These are phyloP conservation scores for Bubo scandiacus DNA, from an alignment of 2,113 vertebrate species.

Conservation along the genomic window DNA sequence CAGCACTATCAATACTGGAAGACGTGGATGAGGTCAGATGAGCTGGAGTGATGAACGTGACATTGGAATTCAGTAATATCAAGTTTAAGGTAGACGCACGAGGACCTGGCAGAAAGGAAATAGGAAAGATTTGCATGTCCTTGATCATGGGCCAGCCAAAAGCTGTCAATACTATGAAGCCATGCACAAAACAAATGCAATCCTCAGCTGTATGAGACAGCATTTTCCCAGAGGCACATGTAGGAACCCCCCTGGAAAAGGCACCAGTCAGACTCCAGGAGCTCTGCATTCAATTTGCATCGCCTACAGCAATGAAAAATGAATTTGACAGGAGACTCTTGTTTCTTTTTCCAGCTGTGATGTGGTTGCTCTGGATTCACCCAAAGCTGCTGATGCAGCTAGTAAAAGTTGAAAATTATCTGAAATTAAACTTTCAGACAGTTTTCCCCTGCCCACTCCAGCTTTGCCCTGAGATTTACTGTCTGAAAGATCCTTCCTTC, in stretches of 20 bases:
- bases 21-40: background rate
- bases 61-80: background rate
- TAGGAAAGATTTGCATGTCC: background rate
- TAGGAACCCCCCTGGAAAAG: background rate
- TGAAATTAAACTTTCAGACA: background rate
- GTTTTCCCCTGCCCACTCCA: background rate
- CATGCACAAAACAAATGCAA: background rate
- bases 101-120: background rate
- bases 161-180: background rate
- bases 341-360: background rate
- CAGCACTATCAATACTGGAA: background rate
- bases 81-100: fast-evolving
- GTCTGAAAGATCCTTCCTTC: background rate
- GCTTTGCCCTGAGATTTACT: background rate
- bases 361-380: background rate
- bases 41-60: background rate
- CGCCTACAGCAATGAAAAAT: background rate
- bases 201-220: background rate
- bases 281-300: background rate
- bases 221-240: background rate
- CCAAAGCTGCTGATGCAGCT: background rate
- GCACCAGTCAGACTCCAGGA: background rate
- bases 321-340: background rate
- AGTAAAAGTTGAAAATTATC: background rate
- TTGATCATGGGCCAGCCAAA: fast-evolving